These are phyloP conservation scores for Sinodicranocentrus sp. DNA, from an alignment of 2,888 invertebrate species.

Conservation along the genomic window DNA sequence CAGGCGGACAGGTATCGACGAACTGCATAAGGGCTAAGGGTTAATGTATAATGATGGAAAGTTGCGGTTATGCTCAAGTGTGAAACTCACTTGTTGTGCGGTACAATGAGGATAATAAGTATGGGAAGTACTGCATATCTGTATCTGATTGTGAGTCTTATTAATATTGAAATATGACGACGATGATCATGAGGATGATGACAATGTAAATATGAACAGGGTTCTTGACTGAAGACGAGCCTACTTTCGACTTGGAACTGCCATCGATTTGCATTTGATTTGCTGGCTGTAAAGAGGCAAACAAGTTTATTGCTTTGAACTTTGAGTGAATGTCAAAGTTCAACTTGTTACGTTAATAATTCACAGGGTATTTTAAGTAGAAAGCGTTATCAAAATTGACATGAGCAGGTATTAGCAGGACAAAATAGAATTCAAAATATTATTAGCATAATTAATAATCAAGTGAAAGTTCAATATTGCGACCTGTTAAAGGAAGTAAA, in stretches of 20 bases:
- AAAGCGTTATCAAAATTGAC: background rate
- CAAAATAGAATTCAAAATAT: too few relatives aligned
- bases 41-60: slow-evolving; percentile 24
- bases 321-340: background rate
- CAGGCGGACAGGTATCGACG: background rate
- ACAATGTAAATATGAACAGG: background rate
- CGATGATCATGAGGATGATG: background rate
- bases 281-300: too few relatives aligned
- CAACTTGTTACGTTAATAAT: background rate
- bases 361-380: background rate
- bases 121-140: background rate
- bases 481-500: too few relatives aligned
- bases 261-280: too few relatives aligned
- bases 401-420: background rate
- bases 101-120: background rate
- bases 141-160: background rate
- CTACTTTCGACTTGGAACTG: too few relatives aligned
- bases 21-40: slow-evolving; percentile 6
- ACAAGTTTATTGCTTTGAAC: too few relatives aligned
- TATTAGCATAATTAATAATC: too few relatives aligned
- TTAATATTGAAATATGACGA: background rate
- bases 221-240: background rate
- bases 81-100: background rate
- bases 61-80: background rate
- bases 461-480: too few relatives aligned